Evolutionary conservation across 2,888 invertebrate species (phyloP).

Genomic region (Chymomyza procnemis): DNA sequence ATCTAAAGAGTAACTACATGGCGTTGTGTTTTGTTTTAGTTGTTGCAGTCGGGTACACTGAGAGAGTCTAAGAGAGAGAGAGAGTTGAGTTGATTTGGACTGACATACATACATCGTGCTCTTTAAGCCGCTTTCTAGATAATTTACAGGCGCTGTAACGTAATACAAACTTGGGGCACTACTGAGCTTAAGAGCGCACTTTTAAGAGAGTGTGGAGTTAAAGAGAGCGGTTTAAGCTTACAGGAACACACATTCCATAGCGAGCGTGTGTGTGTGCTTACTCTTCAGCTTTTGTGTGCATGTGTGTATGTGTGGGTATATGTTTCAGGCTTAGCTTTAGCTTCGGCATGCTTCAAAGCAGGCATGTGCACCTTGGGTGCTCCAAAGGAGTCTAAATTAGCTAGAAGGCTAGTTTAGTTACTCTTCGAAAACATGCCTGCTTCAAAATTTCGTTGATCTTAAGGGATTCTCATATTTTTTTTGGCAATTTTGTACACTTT

Average conservation of each 20-base stretch:
- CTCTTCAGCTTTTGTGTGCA: not conserved
- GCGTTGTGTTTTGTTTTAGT: conserved; percentile 47
- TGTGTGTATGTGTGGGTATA: conserved; percentile 10
- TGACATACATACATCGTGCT: not conserved
- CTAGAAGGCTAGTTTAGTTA: too few species aligned
- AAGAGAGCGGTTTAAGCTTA: not conserved
- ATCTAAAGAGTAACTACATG: conserved; percentile 62
- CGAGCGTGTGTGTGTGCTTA: conserved; percentile 19
- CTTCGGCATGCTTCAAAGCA: conserved; percentile 24
- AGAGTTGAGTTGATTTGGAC: not conserved
- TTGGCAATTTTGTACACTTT: conserved; percentile 35
- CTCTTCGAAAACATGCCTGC: conserved; percentile 5
- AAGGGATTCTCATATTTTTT: conserved; percentile 4
- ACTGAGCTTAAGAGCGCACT: not conserved
- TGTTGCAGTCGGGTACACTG: not conserved
- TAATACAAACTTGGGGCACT: conserved; percentile 16
- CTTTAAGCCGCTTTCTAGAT: conserved; percentile 7
- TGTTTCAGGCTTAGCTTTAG: conserved; percentile 30
- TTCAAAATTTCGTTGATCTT: not conserved
- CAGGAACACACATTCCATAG: conserved; percentile 13
- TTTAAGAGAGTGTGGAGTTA: not conserved
- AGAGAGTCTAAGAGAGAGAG: not conserved
- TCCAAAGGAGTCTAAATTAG: too few species aligned
- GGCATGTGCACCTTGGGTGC: too few species aligned
- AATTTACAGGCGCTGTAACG: conserved; percentile 1